Percentiles rank a stretch among this genome's conserved stretches.
Conservation (phyloP, 2,113 vertebrate genomes). For the Podilymbus podiceps region DNA sequence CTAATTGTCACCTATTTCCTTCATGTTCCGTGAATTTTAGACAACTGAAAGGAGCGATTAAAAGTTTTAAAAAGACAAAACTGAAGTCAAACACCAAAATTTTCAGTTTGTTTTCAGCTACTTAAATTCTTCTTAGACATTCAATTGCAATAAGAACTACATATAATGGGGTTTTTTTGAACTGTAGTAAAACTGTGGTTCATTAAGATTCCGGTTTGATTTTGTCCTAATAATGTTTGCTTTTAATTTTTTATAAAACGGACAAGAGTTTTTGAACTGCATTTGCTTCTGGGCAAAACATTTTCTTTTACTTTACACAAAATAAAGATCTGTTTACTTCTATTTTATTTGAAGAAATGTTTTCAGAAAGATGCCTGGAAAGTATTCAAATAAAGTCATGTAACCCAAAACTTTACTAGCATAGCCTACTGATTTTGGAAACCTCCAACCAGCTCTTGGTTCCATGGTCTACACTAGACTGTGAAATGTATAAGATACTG, state of each 20-base stretch:
- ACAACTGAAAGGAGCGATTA: background rate
- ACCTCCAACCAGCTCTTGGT: background rate
- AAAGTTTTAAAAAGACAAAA: background rate
- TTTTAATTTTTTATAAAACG: background rate
- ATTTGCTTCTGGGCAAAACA: background rate
- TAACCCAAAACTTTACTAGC: background rate
- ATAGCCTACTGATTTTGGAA: background rate
- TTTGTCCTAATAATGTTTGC: background rate
- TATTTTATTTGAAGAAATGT: background rate
- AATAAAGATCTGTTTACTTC: background rate
- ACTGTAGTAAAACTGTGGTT: background rate
- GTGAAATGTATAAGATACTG: background rate
- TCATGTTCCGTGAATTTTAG: background rate
- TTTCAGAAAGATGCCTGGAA: background rate
- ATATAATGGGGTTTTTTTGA: rapidly evolving
- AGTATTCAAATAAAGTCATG: background rate
- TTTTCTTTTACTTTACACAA: background rate
- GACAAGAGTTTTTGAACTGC: background rate
- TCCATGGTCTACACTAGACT: background rate
- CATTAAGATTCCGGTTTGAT: background rate
- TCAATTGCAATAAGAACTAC: background rate
- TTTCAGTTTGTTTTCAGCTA: background rate
- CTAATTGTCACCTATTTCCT: background rate
- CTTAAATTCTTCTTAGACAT: background rate
- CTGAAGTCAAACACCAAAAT: background rate